Evolutionary conservation across 2,113 vertebrate genomes (phyloP), one percentile per base, ranked within the genome.

Genomic region (Pelmatolapia mariae): DNA sequence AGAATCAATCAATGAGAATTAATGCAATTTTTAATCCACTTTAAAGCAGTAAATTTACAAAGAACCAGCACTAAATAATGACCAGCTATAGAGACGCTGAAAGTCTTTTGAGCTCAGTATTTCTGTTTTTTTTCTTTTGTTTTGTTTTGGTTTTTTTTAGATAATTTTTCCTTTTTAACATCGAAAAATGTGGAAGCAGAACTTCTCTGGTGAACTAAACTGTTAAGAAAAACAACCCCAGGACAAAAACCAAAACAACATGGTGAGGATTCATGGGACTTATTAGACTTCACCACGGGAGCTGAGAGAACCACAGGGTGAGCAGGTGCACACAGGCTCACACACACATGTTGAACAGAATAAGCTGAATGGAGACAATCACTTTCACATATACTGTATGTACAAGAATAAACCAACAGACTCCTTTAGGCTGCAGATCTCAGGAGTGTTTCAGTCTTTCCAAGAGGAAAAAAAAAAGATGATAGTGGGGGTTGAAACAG

Each of bases 341-440:
- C 80, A 80, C 54, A 82, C 45, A 80, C 76, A 29, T n/a, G 7
- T 15, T 12, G 50, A 81, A 8, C 9, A 45, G 71, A 88, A 86
- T 10, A 26, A 85, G 43, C 61, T 90, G 90, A 91, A 91, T 83
- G 52, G 57, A 91, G 81, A 40, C 80, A 76, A 80, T 80, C 40
- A n/a, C 83, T 86, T 89, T 86, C 79, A 85, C 15, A 22, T 86
- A 63, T 85, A 85, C 88, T 87, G 86, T 81, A 82, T 56, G 80
- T 84, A 80, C 50, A 7, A 85, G 84, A 94, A 89, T 54, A 91
- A 89, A 92, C 88, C 83, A 81, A 90, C 87, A 88, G 82, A 90
- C 84, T 91, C 94, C 95, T 96, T 86, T 40, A 91, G 95, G 95
- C 95, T 91, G 82, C 89, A 90, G 88, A 91, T 89, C 92, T 94